phyloP scores from a whole-genome alignment of 2,113 vertebrate genomes.

The Lophura nycthemera region DNA sequence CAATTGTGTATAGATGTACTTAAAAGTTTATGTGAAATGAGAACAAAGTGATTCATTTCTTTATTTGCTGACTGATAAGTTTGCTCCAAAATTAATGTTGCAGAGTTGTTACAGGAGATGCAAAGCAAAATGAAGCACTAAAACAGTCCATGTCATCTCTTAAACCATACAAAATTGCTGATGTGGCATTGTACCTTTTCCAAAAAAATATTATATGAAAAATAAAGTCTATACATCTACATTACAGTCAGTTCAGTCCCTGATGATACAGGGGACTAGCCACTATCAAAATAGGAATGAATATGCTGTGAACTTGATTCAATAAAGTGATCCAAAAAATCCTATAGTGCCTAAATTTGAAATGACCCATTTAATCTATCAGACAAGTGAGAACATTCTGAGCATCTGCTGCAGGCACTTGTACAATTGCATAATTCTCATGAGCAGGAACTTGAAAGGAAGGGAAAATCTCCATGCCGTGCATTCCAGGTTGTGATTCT shows the following conservation, averaged over 20 bases:
- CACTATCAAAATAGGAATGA: not conserved
- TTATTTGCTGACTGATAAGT: not conserved
- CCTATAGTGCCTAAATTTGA: not conserved
- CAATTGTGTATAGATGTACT: not conserved
- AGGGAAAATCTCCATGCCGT: not conserved
- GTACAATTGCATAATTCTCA: not conserved
- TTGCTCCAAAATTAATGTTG: slow-evolving; percentile 16
- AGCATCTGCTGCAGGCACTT: slow-evolving; percentile 2
- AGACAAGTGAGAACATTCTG: not conserved
- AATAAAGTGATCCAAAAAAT: not conserved
- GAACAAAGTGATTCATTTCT: slow-evolving; percentile 10
- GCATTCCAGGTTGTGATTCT: not conserved
- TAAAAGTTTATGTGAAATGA: not conserved
- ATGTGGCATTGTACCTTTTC: not conserved
- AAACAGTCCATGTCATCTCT: not conserved
- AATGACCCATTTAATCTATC: slow-evolving; percentile 5
- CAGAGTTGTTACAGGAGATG: not conserved
- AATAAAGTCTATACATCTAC: not conserved
- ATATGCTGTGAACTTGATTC: not conserved
- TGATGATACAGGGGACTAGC: not conserved
- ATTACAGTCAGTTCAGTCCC: not conserved
- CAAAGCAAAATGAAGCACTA: not conserved
- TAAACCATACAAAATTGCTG: not conserved
- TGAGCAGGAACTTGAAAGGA: not conserved
- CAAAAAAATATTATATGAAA: not conserved